phyloP scores from a whole-genome alignment of 2,888 invertebrate species.

The Dasysyrphus albostriatus region DNA sequence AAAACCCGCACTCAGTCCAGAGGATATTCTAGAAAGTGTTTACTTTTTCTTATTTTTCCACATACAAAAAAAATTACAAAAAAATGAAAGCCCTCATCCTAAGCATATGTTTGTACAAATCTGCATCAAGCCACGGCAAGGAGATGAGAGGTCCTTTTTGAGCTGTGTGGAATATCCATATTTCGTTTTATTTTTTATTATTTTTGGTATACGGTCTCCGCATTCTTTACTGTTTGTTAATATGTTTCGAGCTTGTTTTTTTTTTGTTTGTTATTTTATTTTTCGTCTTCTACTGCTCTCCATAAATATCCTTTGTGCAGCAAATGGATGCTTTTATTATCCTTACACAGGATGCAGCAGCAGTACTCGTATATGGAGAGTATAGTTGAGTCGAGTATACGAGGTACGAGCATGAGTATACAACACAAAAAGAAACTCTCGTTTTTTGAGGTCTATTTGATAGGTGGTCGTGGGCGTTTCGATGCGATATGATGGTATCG shows the following conservation, averaged over 20 bases:
- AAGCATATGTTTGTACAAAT: conserved; percentile 18
- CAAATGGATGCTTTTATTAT: conserved; percentile 73
- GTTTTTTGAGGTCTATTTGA: conserved; percentile 68
- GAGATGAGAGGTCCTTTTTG: conserved; percentile 69
- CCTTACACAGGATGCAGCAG: conserved; percentile 40
- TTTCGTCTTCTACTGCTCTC: conserved; percentile 30
- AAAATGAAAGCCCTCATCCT: conserved; percentile 8
- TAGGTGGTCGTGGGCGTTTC: conserved; percentile 53
- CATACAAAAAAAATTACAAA: conserved; percentile 12
- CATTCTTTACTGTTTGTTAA: conserved; percentile 72
- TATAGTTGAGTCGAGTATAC: conserved; percentile 40
- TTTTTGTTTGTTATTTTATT: conserved; percentile 6
- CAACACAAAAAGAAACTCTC: conserved; percentile 25
- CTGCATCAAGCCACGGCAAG: conserved; percentile 15
- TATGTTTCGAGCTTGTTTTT: conserved; percentile 68
- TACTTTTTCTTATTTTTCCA: conserved; percentile 56
- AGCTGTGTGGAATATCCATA: conserved; percentile 55
- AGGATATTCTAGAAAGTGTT: conserved; percentile 47
- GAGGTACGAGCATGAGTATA: conserved; percentile 18
- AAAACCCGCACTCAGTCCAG: conserved; percentile 30
- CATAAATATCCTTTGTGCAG: conserved; percentile 72
- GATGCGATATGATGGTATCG: conserved; percentile 41
- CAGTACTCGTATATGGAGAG: conserved; percentile 30
- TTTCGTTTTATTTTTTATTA: conserved; percentile 23
- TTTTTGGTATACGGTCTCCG: conserved; percentile 47